Evolutionary conservation across 2,797 vertebrate species (phyloP).

Genomic region (Tapera naevia): DNA sequence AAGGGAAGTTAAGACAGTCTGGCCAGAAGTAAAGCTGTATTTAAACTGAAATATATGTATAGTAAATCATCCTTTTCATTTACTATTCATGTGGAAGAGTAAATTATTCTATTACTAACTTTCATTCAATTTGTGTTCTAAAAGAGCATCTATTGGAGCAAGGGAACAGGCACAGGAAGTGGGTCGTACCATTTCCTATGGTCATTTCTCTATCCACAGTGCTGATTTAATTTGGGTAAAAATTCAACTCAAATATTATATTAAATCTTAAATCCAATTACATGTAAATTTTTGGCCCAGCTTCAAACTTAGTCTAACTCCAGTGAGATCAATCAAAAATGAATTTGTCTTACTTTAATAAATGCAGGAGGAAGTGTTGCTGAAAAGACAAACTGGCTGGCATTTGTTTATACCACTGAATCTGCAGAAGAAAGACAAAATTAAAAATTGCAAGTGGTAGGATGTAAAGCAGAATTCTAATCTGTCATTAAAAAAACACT

Average conservation of each 20-base stretch:
- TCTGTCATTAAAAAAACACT: not conserved
- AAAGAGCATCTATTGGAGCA: not conserved
- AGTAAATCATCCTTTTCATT: conserved; percentile 44
- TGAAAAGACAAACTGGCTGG: not conserved
- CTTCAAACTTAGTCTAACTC: not conserved
- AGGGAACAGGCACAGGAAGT: conserved; percentile 35
- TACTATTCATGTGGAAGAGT: conserved; percentile 51
- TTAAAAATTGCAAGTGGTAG: not conserved
- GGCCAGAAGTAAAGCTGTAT: conserved; percentile 1
- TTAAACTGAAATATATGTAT: conserved; percentile 27
- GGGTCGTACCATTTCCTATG: conserved; percentile 3
- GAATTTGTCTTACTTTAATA: not conserved
- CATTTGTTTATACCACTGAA: not conserved
- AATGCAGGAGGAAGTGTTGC: not conserved
- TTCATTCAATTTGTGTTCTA: conserved; percentile 48
- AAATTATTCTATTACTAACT: conserved; percentile 57
- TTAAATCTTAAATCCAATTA: not conserved
- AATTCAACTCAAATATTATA: not conserved
- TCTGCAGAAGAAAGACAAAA: not conserved
- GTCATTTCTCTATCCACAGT: not conserved
- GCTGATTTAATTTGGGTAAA: not conserved
- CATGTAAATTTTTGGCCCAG: not conserved
- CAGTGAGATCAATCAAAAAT: not conserved
- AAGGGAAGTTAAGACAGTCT: not conserved
- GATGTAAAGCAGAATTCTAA: not conserved